Evolutionary conservation across 1,140 invertebrate genomes (phyloP).

Genomic region (Aleiodes sp.): DNA sequence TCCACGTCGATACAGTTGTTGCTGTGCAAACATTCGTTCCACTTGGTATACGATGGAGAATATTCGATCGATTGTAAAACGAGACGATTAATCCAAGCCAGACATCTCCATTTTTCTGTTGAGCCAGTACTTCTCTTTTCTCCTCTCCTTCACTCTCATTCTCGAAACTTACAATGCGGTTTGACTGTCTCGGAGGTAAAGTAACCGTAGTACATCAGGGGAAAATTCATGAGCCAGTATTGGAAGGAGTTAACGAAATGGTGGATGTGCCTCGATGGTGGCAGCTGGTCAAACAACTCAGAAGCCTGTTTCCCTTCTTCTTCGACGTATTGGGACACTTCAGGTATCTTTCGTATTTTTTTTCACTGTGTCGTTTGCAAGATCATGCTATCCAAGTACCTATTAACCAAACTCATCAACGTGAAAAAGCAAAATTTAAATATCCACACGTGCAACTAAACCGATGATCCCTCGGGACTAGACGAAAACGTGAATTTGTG

Average conservation of each 20-base stretch:
- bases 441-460: too few species aligned
- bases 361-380: background rate
- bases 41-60: background rate
- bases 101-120: slow-evolving; percentile 10
- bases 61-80: background rate
- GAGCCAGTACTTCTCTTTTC: background rate
- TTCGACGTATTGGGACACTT: slow-evolving; percentile 15
- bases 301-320: slow-evolving; percentile 42
- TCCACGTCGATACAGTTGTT: slow-evolving; percentile 1
- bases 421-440: too few species aligned
- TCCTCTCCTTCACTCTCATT: background rate
- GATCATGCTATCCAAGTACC: background rate
- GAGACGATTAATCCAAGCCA: slow-evolving; percentile 5
- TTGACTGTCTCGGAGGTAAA: background rate
- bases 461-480: too few species aligned
- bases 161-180: background rate
- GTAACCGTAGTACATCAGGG: background rate
- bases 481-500: too few species aligned
- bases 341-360: too few species aligned
- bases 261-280: slow-evolving; percentile 24
- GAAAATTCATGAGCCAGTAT: slow-evolving; percentile 5
- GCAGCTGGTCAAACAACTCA: slow-evolving; percentile 48
- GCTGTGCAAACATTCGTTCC: background rate
- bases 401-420: background rate
- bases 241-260: background rate